Conservation (phyloP, 2,888 invertebrate genomes). For the Hypolimnas misippus region DNA sequence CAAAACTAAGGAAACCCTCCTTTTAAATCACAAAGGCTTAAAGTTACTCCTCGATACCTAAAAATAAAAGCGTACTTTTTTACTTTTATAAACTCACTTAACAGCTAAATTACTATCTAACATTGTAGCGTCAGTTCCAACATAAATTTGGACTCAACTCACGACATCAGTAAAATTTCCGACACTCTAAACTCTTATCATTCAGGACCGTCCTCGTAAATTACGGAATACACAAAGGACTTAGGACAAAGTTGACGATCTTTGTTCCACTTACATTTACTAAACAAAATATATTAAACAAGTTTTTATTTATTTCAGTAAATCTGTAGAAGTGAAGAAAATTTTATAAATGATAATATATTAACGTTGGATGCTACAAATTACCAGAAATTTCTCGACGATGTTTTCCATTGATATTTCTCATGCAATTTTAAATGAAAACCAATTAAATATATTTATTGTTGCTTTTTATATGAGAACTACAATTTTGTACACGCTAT, state of each 20-base stretch:
- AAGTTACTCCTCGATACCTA: background rate
- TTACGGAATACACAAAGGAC: slow-evolving; percentile 22
- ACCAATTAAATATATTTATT: too few species aligned
- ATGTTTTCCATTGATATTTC: too few species aligned
- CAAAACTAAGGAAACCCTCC: too few species aligned
- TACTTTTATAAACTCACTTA: background rate
- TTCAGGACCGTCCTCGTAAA: slow-evolving; percentile 14
- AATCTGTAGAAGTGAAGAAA: too few species aligned
- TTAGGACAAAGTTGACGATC: slow-evolving; percentile 18
- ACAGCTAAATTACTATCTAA: background rate
- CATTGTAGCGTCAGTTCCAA: background rate
- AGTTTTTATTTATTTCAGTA: too few species aligned
- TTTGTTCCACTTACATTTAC: slow-evolving; percentile 6
- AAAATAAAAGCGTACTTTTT: background rate
- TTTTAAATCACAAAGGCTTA: background rate
- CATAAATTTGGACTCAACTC: slow-evolving; percentile 7
- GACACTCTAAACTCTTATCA: slow-evolving; percentile 16
- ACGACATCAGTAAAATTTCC: slow-evolving; percentile 11
- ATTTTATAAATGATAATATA: too few species aligned
- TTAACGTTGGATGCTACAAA: too few species aligned
- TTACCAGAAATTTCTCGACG: too few species aligned
- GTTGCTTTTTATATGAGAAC: too few species aligned
- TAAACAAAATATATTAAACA: too few species aligned
- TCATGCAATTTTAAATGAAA: too few species aligned
- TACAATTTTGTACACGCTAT: too few species aligned